Percentiles rank a stretch among this genome's conserved stretches.
phyloP scores from a whole-genome alignment of 1,140 invertebrate genomes.

The Eufriesea mexicana region DNA sequence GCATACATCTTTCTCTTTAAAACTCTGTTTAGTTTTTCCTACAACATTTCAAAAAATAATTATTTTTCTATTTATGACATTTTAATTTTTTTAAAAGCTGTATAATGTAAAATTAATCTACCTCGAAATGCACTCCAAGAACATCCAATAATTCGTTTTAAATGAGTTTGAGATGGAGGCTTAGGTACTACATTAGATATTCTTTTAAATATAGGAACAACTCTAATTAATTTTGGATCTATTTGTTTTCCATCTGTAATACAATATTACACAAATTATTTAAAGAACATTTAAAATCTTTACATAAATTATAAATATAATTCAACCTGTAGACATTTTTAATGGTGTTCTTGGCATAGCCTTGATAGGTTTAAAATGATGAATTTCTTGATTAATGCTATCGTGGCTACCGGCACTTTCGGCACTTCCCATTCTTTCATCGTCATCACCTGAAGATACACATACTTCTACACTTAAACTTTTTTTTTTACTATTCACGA shows the following conservation, averaged over 20 bases:
- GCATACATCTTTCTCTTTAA: constrained; percentile 51
- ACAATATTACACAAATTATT: constrained; percentile 15
- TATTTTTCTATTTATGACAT: too few relatives aligned
- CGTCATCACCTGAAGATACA: constrained; percentile 69
- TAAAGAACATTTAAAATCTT: background rate
- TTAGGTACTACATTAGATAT: constrained; percentile 71
- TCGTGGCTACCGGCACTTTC: constrained; percentile 83
- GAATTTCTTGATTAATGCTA: constrained; percentile 84
- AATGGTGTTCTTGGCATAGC: constrained; percentile 81
- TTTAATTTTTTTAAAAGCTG: background rate
- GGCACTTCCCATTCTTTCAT: constrained; percentile 77
- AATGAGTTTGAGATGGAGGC: constrained; percentile 71
- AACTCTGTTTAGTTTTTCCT: constrained; percentile 69
- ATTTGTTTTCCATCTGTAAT: constrained; percentile 78
- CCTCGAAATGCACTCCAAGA: constrained; percentile 81
- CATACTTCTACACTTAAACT: constrained; percentile 78
- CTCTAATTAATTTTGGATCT: constrained; percentile 79
- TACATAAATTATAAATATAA: background rate
- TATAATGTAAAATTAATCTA: constrained; percentile 43
- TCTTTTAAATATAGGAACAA: constrained; percentile 75
- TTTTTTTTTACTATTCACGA: constrained; percentile 81
- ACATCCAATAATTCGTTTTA: constrained; percentile 76
- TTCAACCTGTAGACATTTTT: constrained; percentile 73
- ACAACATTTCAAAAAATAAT: constrained; percentile 23
- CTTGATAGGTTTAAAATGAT: constrained; percentile 84